Evolutionary conservation across 2,797 vertebrate genomes (phyloP), one percentile per base, ranked within the genome.

Genomic region (Gymnothorax javanicus): DNA sequence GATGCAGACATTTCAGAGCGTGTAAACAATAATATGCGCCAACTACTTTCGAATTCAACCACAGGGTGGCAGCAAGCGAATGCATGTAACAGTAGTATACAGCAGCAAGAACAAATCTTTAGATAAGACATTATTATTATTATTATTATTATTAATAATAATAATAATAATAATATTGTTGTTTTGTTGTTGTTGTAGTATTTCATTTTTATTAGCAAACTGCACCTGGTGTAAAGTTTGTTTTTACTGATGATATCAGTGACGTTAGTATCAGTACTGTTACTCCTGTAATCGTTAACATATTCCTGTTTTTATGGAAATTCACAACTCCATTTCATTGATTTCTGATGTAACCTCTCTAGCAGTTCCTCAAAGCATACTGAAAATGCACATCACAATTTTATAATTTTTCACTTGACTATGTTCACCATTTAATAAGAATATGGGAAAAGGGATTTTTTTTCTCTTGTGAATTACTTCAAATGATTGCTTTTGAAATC

Each of bases 21-120:
- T n/a, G 7, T 52, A 7, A 11, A 79, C 43, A 79, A 52, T 54
- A 43, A 43, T 43, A 43, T 43, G 33, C 33, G 33, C 4, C 6
- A 79, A 79, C 25, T 43, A 75, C 43, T 77, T 77, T 52, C 50
- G 23, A 54, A 81, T 81, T 81, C 52, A 56, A 8, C 77, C 77
- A 81, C 77, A n/a, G 52, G 77, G 5, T 81, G 77, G 77, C 50
- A 52, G 77, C 52, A 81, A 81, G 52, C 23, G 77, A 56, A n/a
- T 52, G 15, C 15, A 33, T 8, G n/a, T 54, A 20, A 81, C 50
- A 81, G 50, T 11, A 6, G 4, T 6, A 20, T 52, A 50, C 15
- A 25, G n/a, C n/a, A 69, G 64, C 64, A 69, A 69, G n/a, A 25
- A 69, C 64, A 69, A 25, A 69, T 25, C 25, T 9, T 69, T 69